phyloP scores from a whole-genome alignment of 64 coral and sea anemone species.

The Stichodactyla helianthus region DNA sequence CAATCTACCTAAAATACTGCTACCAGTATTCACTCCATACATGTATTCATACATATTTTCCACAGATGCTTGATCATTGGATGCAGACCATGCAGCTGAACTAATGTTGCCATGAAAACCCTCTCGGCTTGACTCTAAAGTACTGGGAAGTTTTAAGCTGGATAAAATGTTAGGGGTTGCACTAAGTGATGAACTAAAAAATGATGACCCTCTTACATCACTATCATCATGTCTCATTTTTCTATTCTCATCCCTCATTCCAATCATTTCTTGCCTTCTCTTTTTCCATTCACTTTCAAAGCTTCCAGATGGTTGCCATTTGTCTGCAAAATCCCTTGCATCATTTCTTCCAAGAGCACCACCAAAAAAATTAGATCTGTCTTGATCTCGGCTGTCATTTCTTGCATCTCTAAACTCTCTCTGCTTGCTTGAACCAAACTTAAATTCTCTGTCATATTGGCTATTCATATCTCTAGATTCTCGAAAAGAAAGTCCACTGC shows the following conservation, averaged over 20 bases:
- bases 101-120: not conserved
- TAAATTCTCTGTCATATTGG: not conserved
- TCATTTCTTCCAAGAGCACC: not conserved
- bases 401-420: not conserved
- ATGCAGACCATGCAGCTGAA: not conserved
- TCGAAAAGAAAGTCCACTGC: not conserved
- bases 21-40: constrained; percentile 9
- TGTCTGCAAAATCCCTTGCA: not conserved
- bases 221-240: not conserved
- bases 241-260: not conserved
- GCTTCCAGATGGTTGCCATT: not conserved
- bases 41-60: not conserved
- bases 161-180: not conserved
- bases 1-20: not conserved
- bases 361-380: not conserved
- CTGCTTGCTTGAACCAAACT: not conserved
- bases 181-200: not conserved
- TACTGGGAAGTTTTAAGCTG: not conserved
- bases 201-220: not conserved
- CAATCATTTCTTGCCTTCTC: not conserved
- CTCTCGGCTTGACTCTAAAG: not conserved
- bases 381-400: not conserved
- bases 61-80: not conserved
- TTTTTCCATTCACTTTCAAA: not conserved
- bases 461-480: not conserved